Conservation (phyloP, 1,140 invertebrate genomes). For the Trichogramma pretiosum region DNA sequence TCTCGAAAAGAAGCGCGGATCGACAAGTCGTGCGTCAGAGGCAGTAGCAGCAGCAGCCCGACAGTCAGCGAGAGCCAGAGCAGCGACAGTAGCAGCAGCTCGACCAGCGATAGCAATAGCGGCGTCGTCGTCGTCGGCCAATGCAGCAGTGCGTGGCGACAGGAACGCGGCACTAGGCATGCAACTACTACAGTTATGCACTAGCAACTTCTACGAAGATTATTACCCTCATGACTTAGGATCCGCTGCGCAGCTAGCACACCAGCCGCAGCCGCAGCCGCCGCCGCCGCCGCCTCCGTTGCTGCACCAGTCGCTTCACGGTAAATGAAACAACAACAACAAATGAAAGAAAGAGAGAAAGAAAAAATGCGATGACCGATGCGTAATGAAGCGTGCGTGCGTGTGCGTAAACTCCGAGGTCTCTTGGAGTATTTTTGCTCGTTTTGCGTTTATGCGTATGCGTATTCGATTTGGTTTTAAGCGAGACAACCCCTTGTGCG, state of each 20-base stretch:
- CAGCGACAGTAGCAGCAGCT: constrained; percentile 13
- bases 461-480: no score
- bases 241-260: neutral
- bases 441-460: no score
- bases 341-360: neutral
- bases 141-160: neutral
- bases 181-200: constrained; percentile 24
- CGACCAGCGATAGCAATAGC: neutral
- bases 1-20: constrained; percentile 30
- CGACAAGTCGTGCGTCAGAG: constrained; percentile 15
- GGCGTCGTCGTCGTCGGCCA: neutral
- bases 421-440: neutral
- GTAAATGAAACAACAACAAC: no score
- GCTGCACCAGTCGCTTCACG: no score
- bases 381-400: neutral
- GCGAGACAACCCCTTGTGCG: no score
- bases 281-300: no score
- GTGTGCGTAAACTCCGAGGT: neutral
- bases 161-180: constrained; percentile 19
- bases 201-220: constrained; percentile 19
- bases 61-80: constrained; percentile 21
- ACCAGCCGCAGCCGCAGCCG: no score
- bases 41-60: neutral
- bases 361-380: neutral
- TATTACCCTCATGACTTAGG: constrained; percentile 22